Evolutionary conservation across 2,113 vertebrate species (phyloP).

Genomic region (Ailuropoda melanoleuca): DNA sequence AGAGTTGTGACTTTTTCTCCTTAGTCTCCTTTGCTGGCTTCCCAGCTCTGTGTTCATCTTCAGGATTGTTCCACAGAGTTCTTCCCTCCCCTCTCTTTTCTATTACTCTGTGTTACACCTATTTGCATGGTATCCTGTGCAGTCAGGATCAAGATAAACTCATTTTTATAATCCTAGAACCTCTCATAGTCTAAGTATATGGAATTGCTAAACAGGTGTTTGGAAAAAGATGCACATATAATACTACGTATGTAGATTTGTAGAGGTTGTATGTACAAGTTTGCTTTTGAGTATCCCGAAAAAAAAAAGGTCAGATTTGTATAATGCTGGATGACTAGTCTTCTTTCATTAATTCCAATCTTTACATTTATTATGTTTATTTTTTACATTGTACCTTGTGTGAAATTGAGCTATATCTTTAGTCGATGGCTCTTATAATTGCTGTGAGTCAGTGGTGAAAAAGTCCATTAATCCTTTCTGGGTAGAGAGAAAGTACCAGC

Average conservation of each 20-base stretch:
- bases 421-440: not conserved
- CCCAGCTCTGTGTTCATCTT: not conserved
- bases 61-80: not conserved
- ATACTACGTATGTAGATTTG: not conserved
- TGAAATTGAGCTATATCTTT: not conserved
- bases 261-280: not conserved
- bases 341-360: constrained; percentile 12
- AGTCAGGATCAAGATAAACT: not conserved
- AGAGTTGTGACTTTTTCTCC: not conserved
- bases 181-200: not conserved
- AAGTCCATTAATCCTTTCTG: not conserved
- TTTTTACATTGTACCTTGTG: not conserved
- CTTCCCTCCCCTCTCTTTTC: not conserved
- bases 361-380: not conserved
- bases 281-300: not conserved
- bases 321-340: not conserved
- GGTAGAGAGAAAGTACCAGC: not conserved
- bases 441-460: not conserved
- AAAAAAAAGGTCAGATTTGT: not conserved
- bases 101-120: not conserved
- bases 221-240: not conserved
- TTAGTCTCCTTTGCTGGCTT: not conserved
- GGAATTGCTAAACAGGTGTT: not conserved
- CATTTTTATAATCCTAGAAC: not conserved
- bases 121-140: not conserved